These are phyloP conservation scores for Pica pica DNA, from an alignment of 2,113 vertebrate genomes.

Conservation along the genomic window DNA sequence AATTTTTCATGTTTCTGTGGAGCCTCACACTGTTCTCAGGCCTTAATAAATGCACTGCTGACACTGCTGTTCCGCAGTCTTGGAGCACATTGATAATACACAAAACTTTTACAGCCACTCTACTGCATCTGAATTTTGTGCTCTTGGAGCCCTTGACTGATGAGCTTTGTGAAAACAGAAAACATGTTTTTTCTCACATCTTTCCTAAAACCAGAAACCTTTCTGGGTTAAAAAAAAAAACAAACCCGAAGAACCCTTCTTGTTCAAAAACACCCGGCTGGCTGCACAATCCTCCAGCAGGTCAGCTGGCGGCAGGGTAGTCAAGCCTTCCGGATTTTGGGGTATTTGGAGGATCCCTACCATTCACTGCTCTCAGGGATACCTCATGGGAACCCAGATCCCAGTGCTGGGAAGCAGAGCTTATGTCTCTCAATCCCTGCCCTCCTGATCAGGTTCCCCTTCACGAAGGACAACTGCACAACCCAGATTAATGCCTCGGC, in stretches of 20 bases:
- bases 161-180: not conserved
- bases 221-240: not conserved
- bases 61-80: not conserved
- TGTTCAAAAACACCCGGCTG: not conserved
- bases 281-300: not conserved
- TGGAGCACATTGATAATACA: not conserved
- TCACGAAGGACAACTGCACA: not conserved
- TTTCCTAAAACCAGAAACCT: not conserved
- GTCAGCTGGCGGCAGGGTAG: not conserved
- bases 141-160: not conserved
- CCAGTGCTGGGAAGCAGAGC: accelerated
- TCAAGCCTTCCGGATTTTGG: not conserved
- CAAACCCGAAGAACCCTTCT: not conserved
- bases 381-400: not conserved
- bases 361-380: not conserved
- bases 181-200: not conserved
- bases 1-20: not conserved
- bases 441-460: not conserved
- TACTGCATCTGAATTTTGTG: not conserved
- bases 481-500: not conserved
- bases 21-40: not conserved
- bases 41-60: not conserved
- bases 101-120: not conserved
- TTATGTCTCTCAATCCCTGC: not conserved
- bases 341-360: too few relatives aligned